Evolutionary conservation across 2,797 vertebrate genomes (phyloP).

Genomic region (Synaphobranchus kaupii): DNA sequence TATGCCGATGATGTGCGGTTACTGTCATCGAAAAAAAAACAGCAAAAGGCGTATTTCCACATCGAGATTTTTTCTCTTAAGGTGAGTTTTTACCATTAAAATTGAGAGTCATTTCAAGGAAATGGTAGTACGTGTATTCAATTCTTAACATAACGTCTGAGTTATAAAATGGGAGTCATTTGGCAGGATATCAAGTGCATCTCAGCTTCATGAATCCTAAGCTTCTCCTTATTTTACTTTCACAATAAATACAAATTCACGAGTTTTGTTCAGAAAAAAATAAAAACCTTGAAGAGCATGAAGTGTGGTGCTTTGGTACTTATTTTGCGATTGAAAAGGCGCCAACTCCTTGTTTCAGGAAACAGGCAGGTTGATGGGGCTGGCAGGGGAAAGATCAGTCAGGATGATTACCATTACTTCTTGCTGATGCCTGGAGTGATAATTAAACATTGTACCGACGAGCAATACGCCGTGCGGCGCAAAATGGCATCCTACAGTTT

Average conservation of each 20-base stretch:
- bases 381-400: no score
- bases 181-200: background rate
- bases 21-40: no score
- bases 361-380: background rate
- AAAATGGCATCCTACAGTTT: background rate
- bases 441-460: background rate
- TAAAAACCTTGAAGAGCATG: background rate
- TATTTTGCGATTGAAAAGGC: background rate
- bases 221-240: background rate
- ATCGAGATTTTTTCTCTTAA: background rate
- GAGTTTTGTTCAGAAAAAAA: background rate
- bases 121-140: background rate
- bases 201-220: background rate
- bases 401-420: background rate
- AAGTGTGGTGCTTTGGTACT: background rate
- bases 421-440: background rate
- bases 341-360: background rate
- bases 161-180: background rate
- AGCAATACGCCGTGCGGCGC: background rate
- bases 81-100: background rate
- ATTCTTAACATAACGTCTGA: background rate
- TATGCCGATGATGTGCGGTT: background rate
- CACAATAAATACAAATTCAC: background rate
- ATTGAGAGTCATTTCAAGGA: background rate
- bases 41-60: no score